Evolutionary conservation across 2,113 vertebrate genomes (phyloP), one percentile per base, ranked within the genome.

Genomic region (Onychostruthus taczanowskii): DNA sequence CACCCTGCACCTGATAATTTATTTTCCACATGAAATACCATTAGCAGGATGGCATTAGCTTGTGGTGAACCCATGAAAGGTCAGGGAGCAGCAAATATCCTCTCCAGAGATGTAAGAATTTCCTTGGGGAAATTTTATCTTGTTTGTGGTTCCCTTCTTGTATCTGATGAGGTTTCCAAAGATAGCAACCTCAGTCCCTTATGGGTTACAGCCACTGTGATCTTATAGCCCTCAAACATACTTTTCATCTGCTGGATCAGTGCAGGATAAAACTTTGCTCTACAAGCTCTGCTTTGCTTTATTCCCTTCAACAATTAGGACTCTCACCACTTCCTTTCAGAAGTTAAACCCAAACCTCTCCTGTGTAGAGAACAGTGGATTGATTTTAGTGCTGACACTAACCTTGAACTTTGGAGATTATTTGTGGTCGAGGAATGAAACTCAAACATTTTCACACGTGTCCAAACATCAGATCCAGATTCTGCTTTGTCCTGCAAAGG

Each of bases 401-500:
- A 39, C 82, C 55, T 93, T 87, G 77, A 78, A 89, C 77, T 82
- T 76, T 31, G 46, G 84, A 49, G 28, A 31, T 68, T 37, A 11
- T 35, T 6, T 30, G 2, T 7, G 13, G 39, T 33, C 0, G 0
- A 69, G 79, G 55, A 80, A 27, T 13, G 47, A 63, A 80, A 63
- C 53, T 43, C 75, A 87, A 74, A 84, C 46, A 55, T 70, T 92
- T 87, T 69, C 49, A 43, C 1, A 1, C 3, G 2, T 13, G 19
- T 66, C 74, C 68, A 85, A 30, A 69, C 17, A 15, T 55, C 62
- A 85, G 30, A 52, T 35, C 22, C 47, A 67, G 53, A 6, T 22
- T 61, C 56, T 72, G 28, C 44, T 87, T 67, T 64, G 27, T 68
- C 47, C 47, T 89, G 37, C 17, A 23, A 37, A 79, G 58, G 30